Evolutionary conservation across 2,888 invertebrate species (phyloP), one percentile per base, ranked within the genome.

Genomic region (Acleris literana): DNA sequence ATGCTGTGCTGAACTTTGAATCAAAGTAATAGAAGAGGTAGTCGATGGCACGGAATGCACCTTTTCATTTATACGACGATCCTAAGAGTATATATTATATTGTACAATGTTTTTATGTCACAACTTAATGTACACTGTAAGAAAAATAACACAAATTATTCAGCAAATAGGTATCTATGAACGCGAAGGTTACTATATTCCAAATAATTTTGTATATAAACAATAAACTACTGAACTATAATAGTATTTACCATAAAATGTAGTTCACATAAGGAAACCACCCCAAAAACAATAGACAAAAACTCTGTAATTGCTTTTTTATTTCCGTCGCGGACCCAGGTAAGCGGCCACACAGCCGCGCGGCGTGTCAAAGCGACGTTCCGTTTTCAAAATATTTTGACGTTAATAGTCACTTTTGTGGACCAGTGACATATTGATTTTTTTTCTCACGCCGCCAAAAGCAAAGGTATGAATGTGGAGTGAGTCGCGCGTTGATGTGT

Each of bases 341-440:
- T 66, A 62, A 61, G 57, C 56, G 66, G 66, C 66, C 66, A 66
- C 66, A 66, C 61, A 66, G 56, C 66, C 61, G 56, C 66, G 66
- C 61, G 61, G 66, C 48, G 52, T 66, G 66, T 62, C 66, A 66
- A 66, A 66, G 66, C 57, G 60, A n/a, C 59, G 64, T 69, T 66
- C 63, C 68, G 66, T 90, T 91, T 90, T 88, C 87, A 90, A 92
- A 92, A 92, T 90, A 91, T 92, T 92, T 90, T 91, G 91, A 92
- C 91, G 79, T 90, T 91, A 90, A 92, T 89, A 81, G 87, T 80
- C 75, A 79, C 77, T 81, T 85, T 89, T 89, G 88, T 83, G 72
- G 72, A 71, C 76, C 81, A 82, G 82, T 87, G 88, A 88, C 74
- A 74, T 76, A 76, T 71, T 68, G 73, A 63, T 73, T 79, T 78